Base-by-base conservation (phyloP, 2,113 vertebrate genomes). In the Excalfactoria chinensis region DNA sequence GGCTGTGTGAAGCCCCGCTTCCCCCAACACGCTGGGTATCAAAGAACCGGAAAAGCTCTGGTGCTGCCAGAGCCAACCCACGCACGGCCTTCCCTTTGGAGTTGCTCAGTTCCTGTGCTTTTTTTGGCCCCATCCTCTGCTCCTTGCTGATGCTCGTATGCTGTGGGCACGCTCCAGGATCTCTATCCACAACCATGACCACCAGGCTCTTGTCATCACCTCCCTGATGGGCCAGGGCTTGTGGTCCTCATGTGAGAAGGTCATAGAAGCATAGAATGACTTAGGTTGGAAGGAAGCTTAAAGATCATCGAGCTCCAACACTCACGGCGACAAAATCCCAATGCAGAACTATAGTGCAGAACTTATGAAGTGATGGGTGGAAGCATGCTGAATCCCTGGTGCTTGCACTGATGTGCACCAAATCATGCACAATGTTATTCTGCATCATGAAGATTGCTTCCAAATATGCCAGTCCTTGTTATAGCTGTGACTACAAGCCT, bases 41-140 rank as follows among this genome's bases (percentile, higher is more conserved):
- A 89, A 91, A 95, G 85, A 73, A 74, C 63, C 9, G 20, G 88
- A 89, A 95, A 94, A 64, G 43, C 35, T 93, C 83, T 90, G 64
- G 77, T 6, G 4, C 56, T 69, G 3, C 0, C 7, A 6, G 46
- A 78, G 75, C 90, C 91, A 93, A 91, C 51, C 26, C 51, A 8
- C 51, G 28, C 51, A 6, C 51, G 26, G 26, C 51, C 64, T 91
- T 95, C 79, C 83, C 73, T 93, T 90, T 77, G 26, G 83, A 84
- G 40, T 78, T 95, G 86, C 62, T 93, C 40, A 20, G 64, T 74
- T 91, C 73, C 92, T 86, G 66, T 96, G 93, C 92, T 96, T 96
- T 88, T 90, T 90, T 90, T 96, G 96, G 95, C 92, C 80, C 83
- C 4, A 0, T 77, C 48, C 35, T 63, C 62, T 60, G 43, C 74